phyloP scores from a whole-genome alignment of 2,113 vertebrate genomes.

The Muntiacus muntjak region DNA sequence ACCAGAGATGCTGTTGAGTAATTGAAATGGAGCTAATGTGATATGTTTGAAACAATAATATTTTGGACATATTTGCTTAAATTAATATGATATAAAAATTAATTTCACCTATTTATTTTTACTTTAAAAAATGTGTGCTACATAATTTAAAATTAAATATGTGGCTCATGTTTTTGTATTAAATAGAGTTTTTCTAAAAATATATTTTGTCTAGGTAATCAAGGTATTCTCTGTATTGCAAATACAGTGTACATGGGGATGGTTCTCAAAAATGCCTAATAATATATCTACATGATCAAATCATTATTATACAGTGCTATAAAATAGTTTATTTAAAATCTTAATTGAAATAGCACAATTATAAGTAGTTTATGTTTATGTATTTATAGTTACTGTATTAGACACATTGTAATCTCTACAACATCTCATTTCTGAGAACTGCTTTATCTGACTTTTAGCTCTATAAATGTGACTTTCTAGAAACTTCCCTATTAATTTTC shows the following conservation, averaged over 20 bases:
- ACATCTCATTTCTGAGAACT: background rate
- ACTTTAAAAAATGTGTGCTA: background rate
- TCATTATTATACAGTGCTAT: background rate
- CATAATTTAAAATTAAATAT: background rate
- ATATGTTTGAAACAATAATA: background rate
- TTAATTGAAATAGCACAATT: background rate
- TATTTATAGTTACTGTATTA: background rate
- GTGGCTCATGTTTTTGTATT: background rate
- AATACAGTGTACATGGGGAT: background rate
- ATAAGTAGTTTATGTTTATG: background rate
- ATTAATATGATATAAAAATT: background rate
- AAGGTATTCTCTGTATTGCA: background rate
- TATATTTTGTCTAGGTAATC: background rate
- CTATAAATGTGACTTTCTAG: background rate
- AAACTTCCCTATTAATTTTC: background rate
- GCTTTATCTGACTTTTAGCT: background rate
- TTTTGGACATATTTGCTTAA: background rate
- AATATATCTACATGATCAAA: background rate
- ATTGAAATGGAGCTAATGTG: background rate
- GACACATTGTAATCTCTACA: background rate
- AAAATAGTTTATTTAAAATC: background rate
- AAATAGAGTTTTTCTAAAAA: background rate
- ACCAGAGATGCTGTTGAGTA: background rate
- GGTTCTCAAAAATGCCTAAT: background rate
- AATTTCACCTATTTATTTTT: background rate